These are phyloP conservation scores for Spilosoma lubricipeda DNA, from an alignment of 2,888 invertebrate species.

Conservation along the genomic window DNA sequence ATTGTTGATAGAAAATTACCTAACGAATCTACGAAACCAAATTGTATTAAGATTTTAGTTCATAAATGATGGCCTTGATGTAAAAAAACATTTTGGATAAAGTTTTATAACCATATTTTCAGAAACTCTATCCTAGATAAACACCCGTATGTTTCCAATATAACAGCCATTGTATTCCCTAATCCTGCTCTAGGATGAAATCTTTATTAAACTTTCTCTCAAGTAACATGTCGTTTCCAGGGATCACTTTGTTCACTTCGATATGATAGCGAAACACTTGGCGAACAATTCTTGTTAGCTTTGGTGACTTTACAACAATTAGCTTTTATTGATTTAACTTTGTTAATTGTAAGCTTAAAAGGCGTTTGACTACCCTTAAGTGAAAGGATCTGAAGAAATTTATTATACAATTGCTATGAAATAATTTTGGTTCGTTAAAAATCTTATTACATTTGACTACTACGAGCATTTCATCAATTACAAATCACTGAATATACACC, in stretches of 20 bases:
- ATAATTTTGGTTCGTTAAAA: not conserved
- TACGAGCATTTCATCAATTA: too few relatives aligned
- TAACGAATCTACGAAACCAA: too few relatives aligned
- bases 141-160: constrained; percentile 2
- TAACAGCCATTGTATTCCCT: constrained; percentile 8
- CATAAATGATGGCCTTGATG: too few relatives aligned
- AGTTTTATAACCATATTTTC: not conserved
- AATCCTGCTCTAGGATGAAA: constrained; percentile 7
- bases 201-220: constrained; percentile 10
- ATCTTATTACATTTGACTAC: not conserved
- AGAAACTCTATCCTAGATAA: not conserved
- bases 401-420: not conserved
- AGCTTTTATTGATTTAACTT: constrained; percentile 7
- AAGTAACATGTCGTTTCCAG: constrained; percentile 8
- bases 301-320: not conserved
- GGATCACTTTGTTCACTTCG: constrained; percentile 3
- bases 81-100: too few relatives aligned
- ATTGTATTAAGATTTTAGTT: too few relatives aligned
- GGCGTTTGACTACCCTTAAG: not conserved
- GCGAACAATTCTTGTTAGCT: constrained; percentile 3
- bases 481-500: too few relatives aligned
- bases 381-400: not conserved
- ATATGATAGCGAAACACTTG: constrained; percentile 7
- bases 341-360: constrained; percentile 2
- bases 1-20: too few relatives aligned